Base-by-base conservation (phyloP, 2,888 invertebrate species). In the Aproaerema taeniolella region DNA sequence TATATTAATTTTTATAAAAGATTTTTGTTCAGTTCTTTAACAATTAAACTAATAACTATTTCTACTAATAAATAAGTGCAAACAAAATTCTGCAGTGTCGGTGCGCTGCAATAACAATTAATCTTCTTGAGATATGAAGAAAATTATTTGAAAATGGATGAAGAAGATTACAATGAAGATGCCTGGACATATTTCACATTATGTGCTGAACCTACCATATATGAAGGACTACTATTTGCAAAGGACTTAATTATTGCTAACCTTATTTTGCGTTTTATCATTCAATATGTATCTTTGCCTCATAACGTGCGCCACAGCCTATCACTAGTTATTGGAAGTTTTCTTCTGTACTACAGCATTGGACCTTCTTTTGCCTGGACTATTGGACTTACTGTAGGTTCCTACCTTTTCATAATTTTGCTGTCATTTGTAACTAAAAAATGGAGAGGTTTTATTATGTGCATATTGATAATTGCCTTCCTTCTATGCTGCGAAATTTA, bases 401-500 rank as follows among this genome's bases (percentile, higher is more conserved):
- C 86, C 13, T 87, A 87, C 47, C 50, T 80, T 38, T 49, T 74
- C 31, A 75, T 85, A 33, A 63, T 78, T 53, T 46, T 72, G 45
- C 34, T 82, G 38, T 81, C 82, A 25, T 58, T 73, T 43, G 31
- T 76, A 26, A 74, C 73, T 17, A 79, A 68, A 55, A 75, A 60
- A 58, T 69, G 62, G 52, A 71, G 79, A 52, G 87, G 87, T 10
- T 47, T 80, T 24, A 39, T 72, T 14, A 60, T 76, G 7, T 72
- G 78, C 20, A 26, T 73, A 20, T 52, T 61, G 46, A 68, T 86
- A 2, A 78, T 87, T 45, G 41, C 58, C 31, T 86, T 81, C 57
- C 52, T 82, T 31, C 50, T 87, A 52, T 39, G 67, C 56, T 86
- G 82, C 68, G 91, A 92, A 76, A 71, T 90, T 56, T 82, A 86